Conservation (phyloP, 1,140 invertebrate species). For the Camponotus vicinus region DNA sequence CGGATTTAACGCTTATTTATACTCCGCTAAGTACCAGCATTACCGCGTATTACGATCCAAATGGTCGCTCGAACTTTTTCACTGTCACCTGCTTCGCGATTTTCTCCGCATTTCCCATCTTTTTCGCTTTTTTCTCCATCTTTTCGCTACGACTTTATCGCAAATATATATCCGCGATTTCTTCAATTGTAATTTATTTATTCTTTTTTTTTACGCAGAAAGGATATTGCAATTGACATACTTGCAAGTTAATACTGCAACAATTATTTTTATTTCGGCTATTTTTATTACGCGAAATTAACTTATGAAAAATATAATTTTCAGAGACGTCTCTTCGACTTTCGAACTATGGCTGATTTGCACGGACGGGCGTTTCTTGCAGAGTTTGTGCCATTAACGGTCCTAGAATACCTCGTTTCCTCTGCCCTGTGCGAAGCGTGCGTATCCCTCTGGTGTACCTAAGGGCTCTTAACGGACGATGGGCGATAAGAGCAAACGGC, state of each 20-base stretch:
- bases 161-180: constrained; percentile 17
- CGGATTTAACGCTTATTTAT: constrained; percentile 87
- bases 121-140: background rate
- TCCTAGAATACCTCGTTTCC: constrained; percentile 45
- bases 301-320: background rate
- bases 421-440: constrained; percentile 10
- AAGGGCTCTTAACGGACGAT: constrained; percentile 38
- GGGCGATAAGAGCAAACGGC: constrained; percentile 61
- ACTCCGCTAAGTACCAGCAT: constrained; percentile 85
- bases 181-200: constrained; percentile 6
- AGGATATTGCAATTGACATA: background rate
- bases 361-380: constrained; percentile 48
- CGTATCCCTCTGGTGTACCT: constrained; percentile 8
- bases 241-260: constrained; percentile 8
- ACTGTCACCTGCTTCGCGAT: constrained; percentile 56
- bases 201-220: background rate
- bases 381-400: constrained; percentile 56
- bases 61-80: constrained; percentile 82
- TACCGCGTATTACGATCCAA: constrained; percentile 84
- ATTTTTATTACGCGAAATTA: background rate
- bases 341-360: background rate
- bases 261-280: no score
- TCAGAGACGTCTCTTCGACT: background rate
- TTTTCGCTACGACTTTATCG: background rate
- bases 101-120: background rate